Base-by-base conservation (phyloP, 2,888 invertebrate species). In the Drosophila gaucha region DNA sequence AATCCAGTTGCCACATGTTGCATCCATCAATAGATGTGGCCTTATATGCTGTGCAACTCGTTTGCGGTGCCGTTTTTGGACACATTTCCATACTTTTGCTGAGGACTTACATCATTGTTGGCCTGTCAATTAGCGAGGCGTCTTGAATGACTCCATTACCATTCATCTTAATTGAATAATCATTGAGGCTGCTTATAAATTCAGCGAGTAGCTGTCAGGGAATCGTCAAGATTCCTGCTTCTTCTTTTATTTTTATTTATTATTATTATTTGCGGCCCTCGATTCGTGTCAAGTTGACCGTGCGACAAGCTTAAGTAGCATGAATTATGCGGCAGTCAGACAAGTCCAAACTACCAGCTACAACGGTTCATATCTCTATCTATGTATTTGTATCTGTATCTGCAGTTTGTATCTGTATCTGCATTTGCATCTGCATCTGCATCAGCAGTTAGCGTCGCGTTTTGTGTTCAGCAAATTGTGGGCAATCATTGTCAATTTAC, bases 401-500 rank as follows among this genome's bases (percentile, higher is more conserved):
- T 84, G 62, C 50, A 54, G 63, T 54, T 38, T 31, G 30, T 20
- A 30, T 49, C 16, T 72, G 52, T 57, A 60, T 70, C 55, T 83
- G 41, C 58, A 59, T 83, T 60, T 78, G 62, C 33, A 57, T 73
- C n/a, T 62, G 24, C 18, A 58, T 65, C 67, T 66, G 65, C 58
- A 38, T 68, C 68, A 80, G 68, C 56, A 62, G 65, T 64, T 51
- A 58, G 47, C 62, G 68, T 73, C 70, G 63, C 57, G 59, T 55
- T 69, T 67, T 75, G 62, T 74, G 72, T 49, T 64, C 68, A 74
- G 88, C 83, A 85, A 85, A 87, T 85, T 85, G 86, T 85, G 77
- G 71, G 86, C 88, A 85, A 85, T 85, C 88, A 85, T 85, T 79
- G 88, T 82, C 84, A 85, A 85, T 85, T 85, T 79, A 77, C 84